Base-by-base conservation (phyloP, 30 jellyfish, hydroid and myxozoan species). In the Cassiopea andromeda region DNA sequence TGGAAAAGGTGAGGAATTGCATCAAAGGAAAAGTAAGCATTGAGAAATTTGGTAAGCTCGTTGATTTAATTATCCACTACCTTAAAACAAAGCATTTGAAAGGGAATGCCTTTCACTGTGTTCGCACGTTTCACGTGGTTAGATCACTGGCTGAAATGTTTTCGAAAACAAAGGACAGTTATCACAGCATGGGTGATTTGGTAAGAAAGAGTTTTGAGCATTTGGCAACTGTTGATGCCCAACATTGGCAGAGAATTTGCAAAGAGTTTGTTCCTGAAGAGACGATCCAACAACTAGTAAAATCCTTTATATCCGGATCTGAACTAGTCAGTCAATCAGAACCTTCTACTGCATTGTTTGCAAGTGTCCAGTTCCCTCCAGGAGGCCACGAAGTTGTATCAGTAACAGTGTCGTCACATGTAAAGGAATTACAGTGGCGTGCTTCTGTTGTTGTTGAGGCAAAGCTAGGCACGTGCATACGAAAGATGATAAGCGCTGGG, bases 61-160 rank as follows among this genome's bases (percentile, higher is more conserved):
- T 89, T 48, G 99, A 92, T 58, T 44, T 82, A 8, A 84, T 92
- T 38, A 92, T 90, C 48, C 43, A 88, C 59, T 78, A 66, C 59
- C 73, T 96, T 78, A 82, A 89, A 85, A 89, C 93, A 43, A 89
- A 90, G 64, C 92, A 85, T 47, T 75, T 89, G 75, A 96, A 96
- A 83, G 99, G 99, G 67, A 96, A 96, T 60, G 97, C 97, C 1
- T 92, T 96, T 71, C 97, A 90, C 69, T 92, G 98, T 61, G 44
- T 96, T 10, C 93, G 99, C 76, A 92, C 99, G 46, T 92, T 96
- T 66, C 99, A 96, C 61, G 15, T 96, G n/a, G 98, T 95, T 75
- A 77, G 92, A 43, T 87, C 92, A 13, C 59, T 95, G 57, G 95
- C 97, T 16, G 95, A 90, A 50, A 91, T 89, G 94, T 44, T 91